Base-by-base conservation (phyloP, 2,797 vertebrate genomes). In the Characodon lateralis region DNA sequence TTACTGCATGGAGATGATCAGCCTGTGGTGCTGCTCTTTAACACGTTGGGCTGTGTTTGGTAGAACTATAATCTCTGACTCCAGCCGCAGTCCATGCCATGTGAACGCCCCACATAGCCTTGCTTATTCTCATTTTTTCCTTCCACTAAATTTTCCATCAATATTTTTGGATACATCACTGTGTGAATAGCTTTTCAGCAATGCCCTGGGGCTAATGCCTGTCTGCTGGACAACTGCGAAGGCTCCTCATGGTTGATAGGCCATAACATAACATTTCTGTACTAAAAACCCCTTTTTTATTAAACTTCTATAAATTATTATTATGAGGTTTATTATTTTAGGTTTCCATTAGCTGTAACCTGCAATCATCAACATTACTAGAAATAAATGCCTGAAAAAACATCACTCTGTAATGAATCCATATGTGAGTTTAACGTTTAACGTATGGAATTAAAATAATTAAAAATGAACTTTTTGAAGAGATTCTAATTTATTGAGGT, bases 121-220 rank as follows among this genome's bases (percentile, higher is more conserved):
- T 2, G 22, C 41, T 41, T 41, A 4, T 24, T 22, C 20, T 8
- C 35, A 24, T 5, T 43, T 43, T 68, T 41, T 20, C 10, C 66
- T 70, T 70, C 43, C 66, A 70, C 66, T 70, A 46, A 70, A 70
- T 12, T 70, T 70, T 70, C 66, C 6, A 2, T 58, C 26, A n/a
- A n/a, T 43, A 66, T 24, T 39, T 31, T 41, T 43, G 66, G 41
- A 69, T 46, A 69, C n/a, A n/a, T 20, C 63, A 12, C 4, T 41
- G 3, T 41, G 7, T 20, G 31, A 22, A 41, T 41, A n/a, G 39
- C 12, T 68, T n/a, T 68, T 14, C 65, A n/a, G 65, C 18, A 3
- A 12, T 24, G 4, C 20, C 39, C 0, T 68, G 12, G 24, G 35
- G 3, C 39, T 39, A 41, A n/a, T 16, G 22, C 6, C 13, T 69